A percentile compares a stretch with the other conserved stretches of the same genome.
Conservation (phyloP, 2,113 vertebrate genomes). For the Poicephalus gulielmi region DNA sequence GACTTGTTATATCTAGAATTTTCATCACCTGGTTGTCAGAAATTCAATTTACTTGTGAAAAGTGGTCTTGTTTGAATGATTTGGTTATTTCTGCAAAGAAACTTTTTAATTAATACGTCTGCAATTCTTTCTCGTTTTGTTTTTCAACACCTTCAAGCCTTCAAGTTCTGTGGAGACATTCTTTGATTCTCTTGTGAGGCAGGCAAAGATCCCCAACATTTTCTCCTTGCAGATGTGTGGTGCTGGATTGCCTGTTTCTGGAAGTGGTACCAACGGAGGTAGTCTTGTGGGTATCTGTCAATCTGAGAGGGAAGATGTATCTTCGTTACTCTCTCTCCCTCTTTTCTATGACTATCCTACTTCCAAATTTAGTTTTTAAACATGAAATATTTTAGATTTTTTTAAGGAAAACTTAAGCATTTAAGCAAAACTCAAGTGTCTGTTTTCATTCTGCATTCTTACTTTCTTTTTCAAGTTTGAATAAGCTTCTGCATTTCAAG, state of each 20-base stretch:
- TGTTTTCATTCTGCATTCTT: background rate
- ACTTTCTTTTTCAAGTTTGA: background rate
- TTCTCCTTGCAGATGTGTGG: constrained; percentile 99
- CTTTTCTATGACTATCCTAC: background rate
- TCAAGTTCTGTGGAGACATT: constrained; percentile 92
- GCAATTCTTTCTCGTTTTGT: constrained; percentile 9
- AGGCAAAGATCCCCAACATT: constrained; percentile 86
- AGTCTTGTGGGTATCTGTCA: constrained; percentile 92
- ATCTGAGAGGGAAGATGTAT: constrained; percentile 53
- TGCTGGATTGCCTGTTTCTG: constrained; percentile 80
- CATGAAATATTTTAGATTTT: background rate
- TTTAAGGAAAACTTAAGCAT: background rate
- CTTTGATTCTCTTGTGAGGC: constrained; percentile 90
- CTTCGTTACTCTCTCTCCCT: constrained; percentile 22
- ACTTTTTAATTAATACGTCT: background rate
- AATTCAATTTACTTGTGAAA: background rate
- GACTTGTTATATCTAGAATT: background rate
- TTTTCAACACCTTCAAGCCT: constrained; percentile 77
- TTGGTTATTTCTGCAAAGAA: background rate
- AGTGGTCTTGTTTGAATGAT: background rate
- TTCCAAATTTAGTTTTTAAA: background rate
- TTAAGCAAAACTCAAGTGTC: background rate
- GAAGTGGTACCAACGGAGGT: constrained; percentile 81
- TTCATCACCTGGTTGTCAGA: background rate
- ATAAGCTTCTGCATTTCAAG: background rate